Conservation (phyloP, 2,113 vertebrate species). For the Dinomys branickii region DNA sequence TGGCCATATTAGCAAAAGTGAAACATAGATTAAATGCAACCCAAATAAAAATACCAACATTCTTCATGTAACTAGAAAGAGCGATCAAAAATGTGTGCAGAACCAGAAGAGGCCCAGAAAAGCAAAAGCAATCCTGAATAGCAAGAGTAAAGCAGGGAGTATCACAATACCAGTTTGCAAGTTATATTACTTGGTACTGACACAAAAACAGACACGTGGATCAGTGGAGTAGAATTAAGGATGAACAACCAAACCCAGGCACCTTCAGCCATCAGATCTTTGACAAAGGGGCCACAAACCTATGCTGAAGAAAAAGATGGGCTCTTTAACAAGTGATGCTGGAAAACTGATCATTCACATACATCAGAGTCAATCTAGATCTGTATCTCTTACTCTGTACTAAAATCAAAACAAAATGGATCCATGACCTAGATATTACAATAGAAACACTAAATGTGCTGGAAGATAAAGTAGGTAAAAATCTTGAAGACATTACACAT, state of each 20-base stretch:
- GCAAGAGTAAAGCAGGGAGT: neutral
- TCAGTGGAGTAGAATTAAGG: neutral
- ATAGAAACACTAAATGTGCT: neutral
- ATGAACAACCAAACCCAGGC: neutral
- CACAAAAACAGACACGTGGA: neutral
- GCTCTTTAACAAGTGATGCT: neutral
- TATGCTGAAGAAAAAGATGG: neutral
- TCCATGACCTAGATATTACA: neutral
- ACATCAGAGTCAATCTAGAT: neutral
- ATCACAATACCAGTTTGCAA: neutral
- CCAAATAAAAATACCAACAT: neutral
- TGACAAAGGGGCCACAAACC: neutral
- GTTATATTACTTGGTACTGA: neutral
- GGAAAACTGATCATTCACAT: neutral
- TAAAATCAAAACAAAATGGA: neutral
- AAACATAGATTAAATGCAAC: neutral
- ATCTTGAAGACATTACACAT: neutral
- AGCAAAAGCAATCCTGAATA: neutral
- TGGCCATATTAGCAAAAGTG: neutral
- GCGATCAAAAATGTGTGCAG: neutral
- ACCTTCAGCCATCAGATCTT: neutral
- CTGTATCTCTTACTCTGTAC: neutral
- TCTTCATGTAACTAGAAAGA: neutral
- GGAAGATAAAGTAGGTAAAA: neutral
- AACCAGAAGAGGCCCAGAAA: neutral